Conservation (phyloP, 2,888 invertebrate genomes). For the Drosophila emarginata region DNA sequence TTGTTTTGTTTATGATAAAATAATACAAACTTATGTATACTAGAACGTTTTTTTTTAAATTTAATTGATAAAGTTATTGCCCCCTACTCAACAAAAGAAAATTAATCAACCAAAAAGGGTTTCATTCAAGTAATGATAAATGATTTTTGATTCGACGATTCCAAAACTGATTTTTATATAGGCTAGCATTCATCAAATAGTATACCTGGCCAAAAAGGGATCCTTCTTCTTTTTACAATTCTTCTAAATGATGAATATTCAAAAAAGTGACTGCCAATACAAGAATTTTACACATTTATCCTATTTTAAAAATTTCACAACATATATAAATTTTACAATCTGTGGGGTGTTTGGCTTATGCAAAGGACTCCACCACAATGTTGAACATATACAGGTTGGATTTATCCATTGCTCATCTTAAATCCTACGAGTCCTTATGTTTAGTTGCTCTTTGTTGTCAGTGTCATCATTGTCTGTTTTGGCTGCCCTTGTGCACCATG, state of each 20-base stretch:
- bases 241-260: not conserved
- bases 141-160: not conserved
- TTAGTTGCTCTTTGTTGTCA: not conserved
- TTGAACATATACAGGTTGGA: not conserved
- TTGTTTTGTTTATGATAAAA: constrained; percentile 4
- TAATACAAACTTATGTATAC: constrained; percentile 2
- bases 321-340: not conserved
- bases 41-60: not conserved
- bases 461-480: not conserved
- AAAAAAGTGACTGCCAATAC: not conserved
- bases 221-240: not conserved
- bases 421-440: not conserved
- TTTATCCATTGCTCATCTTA: not conserved
- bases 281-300: not conserved
- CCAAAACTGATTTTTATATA: not conserved
- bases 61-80: not conserved
- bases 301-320: not conserved
- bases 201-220: not conserved
- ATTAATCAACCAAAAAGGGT: not conserved
- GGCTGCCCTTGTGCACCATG: not conserved
- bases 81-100: not conserved
- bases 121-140: constrained; percentile 5
- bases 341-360: not conserved
- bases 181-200: not conserved
- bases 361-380: not conserved